Evolutionary conservation across 2,113 vertebrate species (phyloP).

Genomic region (Galeopterus variegatus): DNA sequence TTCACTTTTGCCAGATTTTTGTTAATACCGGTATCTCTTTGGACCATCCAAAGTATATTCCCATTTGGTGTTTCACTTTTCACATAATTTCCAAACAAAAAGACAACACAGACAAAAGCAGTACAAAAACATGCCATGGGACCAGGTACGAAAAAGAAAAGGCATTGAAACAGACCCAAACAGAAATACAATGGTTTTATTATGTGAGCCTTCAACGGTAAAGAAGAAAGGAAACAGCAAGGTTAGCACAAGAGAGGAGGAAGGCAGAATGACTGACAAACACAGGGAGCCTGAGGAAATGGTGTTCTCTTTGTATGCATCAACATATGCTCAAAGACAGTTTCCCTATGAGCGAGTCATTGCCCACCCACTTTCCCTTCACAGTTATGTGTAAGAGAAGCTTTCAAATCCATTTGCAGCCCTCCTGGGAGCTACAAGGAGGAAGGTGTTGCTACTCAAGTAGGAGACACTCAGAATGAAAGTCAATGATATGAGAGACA

Average conservation of each 20-base stretch:
- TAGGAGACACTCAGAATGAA: conserved; percentile 34
- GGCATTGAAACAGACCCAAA: conserved; percentile 64
- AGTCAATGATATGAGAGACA: background rate
- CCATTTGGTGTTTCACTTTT: conserved; percentile 62
- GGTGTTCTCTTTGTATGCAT: conserved; percentile 69
- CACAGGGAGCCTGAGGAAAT: conserved; percentile 65
- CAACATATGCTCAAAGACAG: conserved; percentile 72
- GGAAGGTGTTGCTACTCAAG: conserved; percentile 70
- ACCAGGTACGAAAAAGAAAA: conserved; percentile 28
- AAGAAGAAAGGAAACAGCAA: conserved; percentile 72
- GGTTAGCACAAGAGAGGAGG: conserved; percentile 70
- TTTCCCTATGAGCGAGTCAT: conserved; percentile 70
- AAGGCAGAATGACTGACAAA: conserved; percentile 37
- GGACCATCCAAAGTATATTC: conserved; percentile 50
- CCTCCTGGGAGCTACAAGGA: conserved; percentile 45
- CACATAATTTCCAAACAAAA: conserved; percentile 78
- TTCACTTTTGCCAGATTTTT: conserved; percentile 59
- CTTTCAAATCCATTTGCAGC: conserved; percentile 72
- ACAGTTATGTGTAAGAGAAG: conserved; percentile 67
- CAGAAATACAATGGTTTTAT: conserved; percentile 76
- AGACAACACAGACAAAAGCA: conserved; percentile 63
- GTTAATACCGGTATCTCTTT: conserved; percentile 26
- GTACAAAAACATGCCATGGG: conserved; percentile 64
- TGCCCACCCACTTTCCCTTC: conserved; percentile 64
- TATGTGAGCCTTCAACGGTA: conserved; percentile 66